Conservation (phyloP, 2,888 invertebrate genomes). For the Tholera decimalis region DNA sequence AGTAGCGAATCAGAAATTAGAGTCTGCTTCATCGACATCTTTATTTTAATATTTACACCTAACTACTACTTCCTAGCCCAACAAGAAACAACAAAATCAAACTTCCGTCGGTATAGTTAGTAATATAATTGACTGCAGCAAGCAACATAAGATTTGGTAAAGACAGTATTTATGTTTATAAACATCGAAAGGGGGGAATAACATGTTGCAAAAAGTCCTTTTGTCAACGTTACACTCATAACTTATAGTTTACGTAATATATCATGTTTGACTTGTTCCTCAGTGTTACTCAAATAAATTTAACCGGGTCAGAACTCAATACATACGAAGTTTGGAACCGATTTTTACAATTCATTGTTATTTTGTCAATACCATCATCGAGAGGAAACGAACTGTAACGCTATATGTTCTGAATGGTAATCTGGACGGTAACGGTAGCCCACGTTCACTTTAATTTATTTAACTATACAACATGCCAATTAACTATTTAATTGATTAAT, state of each 20-base stretch:
- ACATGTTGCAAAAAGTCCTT: constrained; percentile 16
- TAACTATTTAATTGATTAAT: constrained; percentile 12
- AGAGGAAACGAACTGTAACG: constrained; percentile 27
- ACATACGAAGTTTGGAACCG: background rate
- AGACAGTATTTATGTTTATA: constrained; percentile 2
- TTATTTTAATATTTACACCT: too few relatives aligned
- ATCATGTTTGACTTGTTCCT: constrained; percentile 9
- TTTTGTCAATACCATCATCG: constrained; percentile 19
- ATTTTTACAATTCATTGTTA: constrained; percentile 35
- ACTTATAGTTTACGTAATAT: constrained; percentile 21
- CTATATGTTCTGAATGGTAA: background rate
- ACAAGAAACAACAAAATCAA: too few relatives aligned
- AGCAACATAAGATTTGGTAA: background rate
- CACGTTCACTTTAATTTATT: constrained; percentile 24
- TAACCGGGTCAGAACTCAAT: constrained; percentile 24
- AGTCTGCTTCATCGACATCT: too few relatives aligned
- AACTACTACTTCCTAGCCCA: too few relatives aligned
- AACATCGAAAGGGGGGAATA: constrained; percentile 5
- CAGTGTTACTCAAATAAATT: constrained; percentile 22
- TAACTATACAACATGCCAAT: constrained; percentile 26
- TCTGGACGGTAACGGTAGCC: constrained; percentile 2
- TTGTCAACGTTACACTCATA: background rate
- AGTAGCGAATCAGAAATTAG: too few relatives aligned
- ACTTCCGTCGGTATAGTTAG: too few relatives aligned
- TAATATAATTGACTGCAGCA: too few relatives aligned